Evolutionary conservation across 2,888 invertebrate genomes (phyloP).

Genomic region (Nyleta sp.): DNA sequence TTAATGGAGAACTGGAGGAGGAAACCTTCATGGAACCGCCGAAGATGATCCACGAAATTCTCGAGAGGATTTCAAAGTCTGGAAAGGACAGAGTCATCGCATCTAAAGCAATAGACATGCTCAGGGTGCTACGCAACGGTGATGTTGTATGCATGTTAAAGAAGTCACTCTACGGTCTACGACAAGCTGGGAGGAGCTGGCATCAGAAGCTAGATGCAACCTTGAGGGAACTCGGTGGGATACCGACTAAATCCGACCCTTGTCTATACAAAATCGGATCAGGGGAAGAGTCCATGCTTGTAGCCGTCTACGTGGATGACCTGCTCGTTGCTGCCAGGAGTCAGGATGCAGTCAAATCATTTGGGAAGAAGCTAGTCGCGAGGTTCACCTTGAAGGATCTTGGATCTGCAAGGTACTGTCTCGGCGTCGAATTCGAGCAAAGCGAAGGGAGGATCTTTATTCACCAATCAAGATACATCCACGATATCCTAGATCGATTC

Average conservation of each 20-base stretch:
- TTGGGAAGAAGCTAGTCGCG: background rate
- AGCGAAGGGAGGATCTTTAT: background rate
- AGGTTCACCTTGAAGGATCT: background rate
- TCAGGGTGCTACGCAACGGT: slow-evolving; percentile 28
- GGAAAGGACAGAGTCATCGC: slow-evolving; percentile 16
- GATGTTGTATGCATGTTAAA: slow-evolving; percentile 1
- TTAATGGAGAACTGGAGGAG: slow-evolving; percentile 10
- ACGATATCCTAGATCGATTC: slow-evolving; percentile 1
- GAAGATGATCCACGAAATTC: slow-evolving; percentile 9
- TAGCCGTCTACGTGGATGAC: background rate
- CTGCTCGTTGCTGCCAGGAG: background rate
- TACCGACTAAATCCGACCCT: slow-evolving; percentile 8
- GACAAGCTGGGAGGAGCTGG: slow-evolving; percentile 63
- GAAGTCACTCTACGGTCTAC: slow-evolving; percentile 14
- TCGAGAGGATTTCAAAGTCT: background rate
- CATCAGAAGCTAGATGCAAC: slow-evolving; percentile 34
- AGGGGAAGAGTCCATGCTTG: background rate
- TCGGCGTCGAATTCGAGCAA: background rate
- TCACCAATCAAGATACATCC: background rate
- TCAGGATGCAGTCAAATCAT: background rate
- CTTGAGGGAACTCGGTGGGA: background rate
- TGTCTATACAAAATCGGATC: slow-evolving; percentile 8
- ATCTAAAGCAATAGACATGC: slow-evolving; percentile 41
- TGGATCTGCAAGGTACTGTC: background rate
- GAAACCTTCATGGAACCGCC: slow-evolving; percentile 66